Evolutionary conservation across 2,797 vertebrate species (phyloP).

Genomic region (Sebastes nivosus): DNA sequence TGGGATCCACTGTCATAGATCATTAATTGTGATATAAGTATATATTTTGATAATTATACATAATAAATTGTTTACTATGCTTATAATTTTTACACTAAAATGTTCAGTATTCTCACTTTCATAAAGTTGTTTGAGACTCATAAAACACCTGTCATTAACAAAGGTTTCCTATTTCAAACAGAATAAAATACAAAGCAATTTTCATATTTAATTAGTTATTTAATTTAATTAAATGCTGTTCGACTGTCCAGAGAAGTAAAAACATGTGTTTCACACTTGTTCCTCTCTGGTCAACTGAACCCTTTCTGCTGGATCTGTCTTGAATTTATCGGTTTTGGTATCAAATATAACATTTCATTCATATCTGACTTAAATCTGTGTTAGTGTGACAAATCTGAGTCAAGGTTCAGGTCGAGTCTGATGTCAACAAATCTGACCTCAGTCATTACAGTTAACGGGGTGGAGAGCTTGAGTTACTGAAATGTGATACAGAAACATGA

Average conservation of each 20-base stretch:
- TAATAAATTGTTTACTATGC: rapidly evolving
- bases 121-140: neutral
- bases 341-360: neutral
- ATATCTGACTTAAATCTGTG: neutral
- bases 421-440: neutral
- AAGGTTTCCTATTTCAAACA: neutral
- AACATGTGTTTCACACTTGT: neutral
- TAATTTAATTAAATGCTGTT: neutral
- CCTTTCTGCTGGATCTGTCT: neutral
- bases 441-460: neutral
- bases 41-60: neutral
- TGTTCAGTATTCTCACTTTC: neutral
- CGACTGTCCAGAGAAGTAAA: neutral
- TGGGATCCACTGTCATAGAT: rapidly evolving
- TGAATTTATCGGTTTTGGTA: neutral
- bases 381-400: neutral
- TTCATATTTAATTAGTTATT: neutral
- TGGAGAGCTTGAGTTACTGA: neutral
- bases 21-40: neutral
- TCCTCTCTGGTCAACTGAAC: neutral
- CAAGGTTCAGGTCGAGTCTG: neutral
- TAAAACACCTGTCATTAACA: neutral
- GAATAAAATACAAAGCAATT: neutral
- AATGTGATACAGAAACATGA: neutral
- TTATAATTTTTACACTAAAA: rapidly evolving